phyloP scores from a whole-genome alignment of 1,140 invertebrate genomes.

The Bombus waltoni region DNA sequence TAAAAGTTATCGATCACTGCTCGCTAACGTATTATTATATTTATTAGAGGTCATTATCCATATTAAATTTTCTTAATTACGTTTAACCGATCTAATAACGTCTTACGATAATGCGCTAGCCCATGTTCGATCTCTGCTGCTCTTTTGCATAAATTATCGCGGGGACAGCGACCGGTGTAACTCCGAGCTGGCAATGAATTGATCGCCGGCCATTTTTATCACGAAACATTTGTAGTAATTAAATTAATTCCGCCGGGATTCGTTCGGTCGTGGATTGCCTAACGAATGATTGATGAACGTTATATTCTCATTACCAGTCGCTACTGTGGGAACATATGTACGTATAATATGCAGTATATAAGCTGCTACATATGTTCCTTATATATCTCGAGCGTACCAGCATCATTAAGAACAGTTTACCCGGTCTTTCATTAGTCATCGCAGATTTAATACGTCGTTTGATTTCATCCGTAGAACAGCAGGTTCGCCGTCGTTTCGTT shows the following conservation, averaged over 20 bases:
- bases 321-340: slow-evolving; percentile 71
- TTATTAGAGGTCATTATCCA: slow-evolving; percentile 41
- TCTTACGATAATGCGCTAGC: not conserved
- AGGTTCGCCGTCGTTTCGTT: slow-evolving; percentile 9
- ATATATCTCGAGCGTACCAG: slow-evolving; percentile 34
- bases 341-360: slow-evolving; percentile 35
- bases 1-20: slow-evolving; percentile 58
- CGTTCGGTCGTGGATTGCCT: slow-evolving; percentile 57
- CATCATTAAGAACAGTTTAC: slow-evolving; percentile 70
- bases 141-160: slow-evolving; percentile 22
- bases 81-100: slow-evolving; percentile 23
- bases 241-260: slow-evolving; percentile 67
- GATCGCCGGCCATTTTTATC: slow-evolving; percentile 54
- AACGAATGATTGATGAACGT: slow-evolving; percentile 72
- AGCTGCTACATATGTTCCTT: slow-evolving; percentile 16
- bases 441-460: slow-evolving; percentile 66
- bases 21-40: slow-evolving; percentile 54
- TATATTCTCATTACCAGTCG: slow-evolving; percentile 64
- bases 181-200: not conserved
- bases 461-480: slow-evolving; percentile 47
- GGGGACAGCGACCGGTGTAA: not conserved
- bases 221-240: slow-evolving; percentile 65
- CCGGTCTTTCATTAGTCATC: slow-evolving; percentile 70
- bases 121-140: not conserved
- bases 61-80: slow-evolving; percentile 36